These are phyloP conservation scores for Hyposoter didymator DNA, from an alignment of 2,888 invertebrate species.

Conservation along the genomic window DNA sequence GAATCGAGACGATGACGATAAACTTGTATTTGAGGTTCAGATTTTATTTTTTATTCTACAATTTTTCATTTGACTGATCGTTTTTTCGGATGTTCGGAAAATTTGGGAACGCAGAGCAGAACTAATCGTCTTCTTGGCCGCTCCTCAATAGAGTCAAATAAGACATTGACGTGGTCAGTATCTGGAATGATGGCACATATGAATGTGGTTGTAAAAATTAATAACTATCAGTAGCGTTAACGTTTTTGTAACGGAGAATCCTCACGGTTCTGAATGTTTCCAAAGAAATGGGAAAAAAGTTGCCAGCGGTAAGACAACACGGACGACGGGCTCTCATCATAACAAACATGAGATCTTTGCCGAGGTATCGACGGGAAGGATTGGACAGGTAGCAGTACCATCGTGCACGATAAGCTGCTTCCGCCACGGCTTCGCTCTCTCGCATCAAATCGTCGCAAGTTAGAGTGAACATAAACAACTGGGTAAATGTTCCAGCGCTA, in stretches of 20 bases:
- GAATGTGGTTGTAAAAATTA: background rate
- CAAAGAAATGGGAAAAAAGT: slow-evolving; percentile 70
- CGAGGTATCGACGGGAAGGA: slow-evolving; percentile 60
- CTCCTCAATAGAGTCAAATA: slow-evolving; percentile 70
- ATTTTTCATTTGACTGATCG: background rate
- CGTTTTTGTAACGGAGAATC: background rate
- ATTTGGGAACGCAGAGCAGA: background rate
- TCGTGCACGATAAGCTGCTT: slow-evolving; percentile 71
- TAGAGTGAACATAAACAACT: slow-evolving; percentile 69
- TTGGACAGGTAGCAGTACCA: slow-evolving; percentile 71
- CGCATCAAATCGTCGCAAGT: slow-evolving; percentile 73
- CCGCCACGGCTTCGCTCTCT: slow-evolving; percentile 70
- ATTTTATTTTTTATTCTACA: background rate
- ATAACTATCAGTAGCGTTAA: background rate
- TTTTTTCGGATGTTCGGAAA: too few relatives aligned
- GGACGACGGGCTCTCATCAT: slow-evolving; percentile 67
- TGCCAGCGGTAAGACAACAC: slow-evolving; percentile 68
- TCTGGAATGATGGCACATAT: slow-evolving; percentile 51
- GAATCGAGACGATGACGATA: background rate
- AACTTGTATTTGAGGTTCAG: background rate
- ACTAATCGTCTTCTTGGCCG: slow-evolving; percentile 9
- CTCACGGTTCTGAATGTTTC: slow-evolving; percentile 68
- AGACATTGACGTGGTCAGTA: slow-evolving; percentile 69
- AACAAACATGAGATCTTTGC: slow-evolving; percentile 63
- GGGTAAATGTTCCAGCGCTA: slow-evolving; percentile 52